phyloP scores from a whole-genome alignment of 2,888 invertebrate species.

The Molorchus minor region DNA sequence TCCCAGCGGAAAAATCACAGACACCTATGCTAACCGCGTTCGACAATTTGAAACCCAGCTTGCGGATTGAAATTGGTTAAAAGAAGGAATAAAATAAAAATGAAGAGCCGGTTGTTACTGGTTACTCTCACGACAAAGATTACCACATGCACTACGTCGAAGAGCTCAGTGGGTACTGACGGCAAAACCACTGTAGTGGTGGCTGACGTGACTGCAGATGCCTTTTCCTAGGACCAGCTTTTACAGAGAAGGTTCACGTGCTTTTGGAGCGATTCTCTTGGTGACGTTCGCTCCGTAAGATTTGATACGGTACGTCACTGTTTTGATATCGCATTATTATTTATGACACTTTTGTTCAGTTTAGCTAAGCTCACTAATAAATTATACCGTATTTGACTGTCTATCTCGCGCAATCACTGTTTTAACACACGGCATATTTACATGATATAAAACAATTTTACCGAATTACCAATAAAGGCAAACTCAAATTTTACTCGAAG shows the following conservation, averaged over 20 bases:
- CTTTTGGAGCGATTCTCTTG: constrained; percentile 35
- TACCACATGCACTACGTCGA: constrained; percentile 43
- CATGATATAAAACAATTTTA: too few relatives aligned
- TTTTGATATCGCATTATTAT: constrained; percentile 34
- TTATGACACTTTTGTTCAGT: constrained; percentile 31
- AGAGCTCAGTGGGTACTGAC: constrained; percentile 52
- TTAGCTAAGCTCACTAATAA: constrained; percentile 8
- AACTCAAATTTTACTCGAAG: too few relatives aligned
- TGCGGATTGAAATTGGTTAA: constrained; percentile 17
- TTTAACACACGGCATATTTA: too few relatives aligned
- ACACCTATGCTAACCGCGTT: constrained; percentile 36
- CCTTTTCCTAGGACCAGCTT: constrained; percentile 51
- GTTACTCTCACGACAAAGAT: constrained; percentile 30
- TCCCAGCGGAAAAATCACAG: constrained; percentile 38
- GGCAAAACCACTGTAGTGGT: constrained; percentile 42
- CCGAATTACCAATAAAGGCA: too few relatives aligned
- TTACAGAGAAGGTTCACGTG: constrained; percentile 54
- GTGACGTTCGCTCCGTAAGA: constrained; percentile 27
- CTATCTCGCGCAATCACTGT: background rate
- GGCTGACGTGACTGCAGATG: constrained; percentile 49
- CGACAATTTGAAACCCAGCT: constrained; percentile 43
- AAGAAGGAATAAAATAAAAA: constrained; percentile 18
- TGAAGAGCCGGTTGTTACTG: constrained; percentile 43
- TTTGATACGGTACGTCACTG: constrained; percentile 30
- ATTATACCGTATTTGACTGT: background rate